Percentiles rank a stretch among this genome's conserved stretches.
phyloP scores from a whole-genome alignment of 2,888 invertebrate genomes.

The Andrena flavipes region DNA sequence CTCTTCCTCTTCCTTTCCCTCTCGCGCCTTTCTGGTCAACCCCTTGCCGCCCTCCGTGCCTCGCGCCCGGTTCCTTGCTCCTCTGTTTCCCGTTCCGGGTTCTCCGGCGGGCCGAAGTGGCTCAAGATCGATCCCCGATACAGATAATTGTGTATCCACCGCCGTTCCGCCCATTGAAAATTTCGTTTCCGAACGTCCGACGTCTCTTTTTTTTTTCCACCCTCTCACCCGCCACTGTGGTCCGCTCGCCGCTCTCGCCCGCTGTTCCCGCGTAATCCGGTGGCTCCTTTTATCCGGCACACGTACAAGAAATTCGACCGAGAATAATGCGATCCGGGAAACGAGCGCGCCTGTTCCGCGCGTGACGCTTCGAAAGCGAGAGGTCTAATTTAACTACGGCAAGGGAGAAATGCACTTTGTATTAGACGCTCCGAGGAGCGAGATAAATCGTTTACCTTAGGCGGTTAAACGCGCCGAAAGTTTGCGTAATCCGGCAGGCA shows the following conservation, averaged over 20 bases:
- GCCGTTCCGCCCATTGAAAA: constrained; percentile 45
- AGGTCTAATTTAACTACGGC: constrained; percentile 18
- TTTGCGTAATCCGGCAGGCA: too few relatives aligned
- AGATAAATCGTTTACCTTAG: too few relatives aligned
- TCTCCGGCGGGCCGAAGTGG: constrained; percentile 38
- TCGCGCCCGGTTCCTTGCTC: constrained; percentile 22
- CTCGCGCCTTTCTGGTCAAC: constrained; percentile 20
- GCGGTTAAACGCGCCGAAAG: too few relatives aligned
- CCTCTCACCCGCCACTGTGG: background rate
- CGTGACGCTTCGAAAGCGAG: background rate
- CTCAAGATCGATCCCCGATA: constrained; percentile 57
- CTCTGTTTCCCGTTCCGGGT: constrained; percentile 14
- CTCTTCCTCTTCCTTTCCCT: constrained; percentile 4
- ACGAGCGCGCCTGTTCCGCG: constrained; percentile 1
- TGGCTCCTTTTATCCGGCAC: constrained; percentile 29
- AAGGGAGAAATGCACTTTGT: constrained; percentile 12
- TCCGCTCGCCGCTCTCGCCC: constrained; percentile 9
- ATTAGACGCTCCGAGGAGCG: too few relatives aligned
- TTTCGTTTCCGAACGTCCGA: constrained; percentile 38
- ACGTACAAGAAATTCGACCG: constrained; percentile 27
- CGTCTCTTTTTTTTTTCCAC: background rate
- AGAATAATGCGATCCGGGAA: constrained; percentile 26
- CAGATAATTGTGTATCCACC: constrained; percentile 60
- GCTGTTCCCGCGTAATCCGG: constrained; percentile 25
- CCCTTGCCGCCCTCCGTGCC: constrained; percentile 7